Percentiles rank a stretch among this genome's conserved stretches.
Conservation (phyloP, 2,888 invertebrate genomes). For the Rhingia campestris region DNA sequence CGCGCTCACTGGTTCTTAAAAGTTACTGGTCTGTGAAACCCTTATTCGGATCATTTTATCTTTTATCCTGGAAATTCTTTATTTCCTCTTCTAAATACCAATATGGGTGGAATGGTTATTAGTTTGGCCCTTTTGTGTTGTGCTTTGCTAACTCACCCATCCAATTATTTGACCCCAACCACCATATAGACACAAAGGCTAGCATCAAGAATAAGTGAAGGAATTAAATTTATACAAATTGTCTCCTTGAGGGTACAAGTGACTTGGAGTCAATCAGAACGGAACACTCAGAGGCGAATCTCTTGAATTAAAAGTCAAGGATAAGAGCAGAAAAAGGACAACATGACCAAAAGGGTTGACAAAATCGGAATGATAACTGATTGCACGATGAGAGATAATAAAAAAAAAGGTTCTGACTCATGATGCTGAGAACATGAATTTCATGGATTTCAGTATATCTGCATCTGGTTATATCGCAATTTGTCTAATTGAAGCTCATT, state of each 20-base stretch:
- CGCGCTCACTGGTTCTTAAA: constrained; percentile 47
- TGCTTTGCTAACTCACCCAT: neutral
- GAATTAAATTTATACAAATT: constrained; percentile 54
- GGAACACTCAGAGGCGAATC: constrained; percentile 14
- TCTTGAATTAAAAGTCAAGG: constrained; percentile 12
- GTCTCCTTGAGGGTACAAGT: constrained; percentile 2
- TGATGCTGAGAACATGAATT: constrained; percentile 9
- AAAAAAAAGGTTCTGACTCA: constrained; percentile 3
- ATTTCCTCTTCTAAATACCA: constrained; percentile 20
- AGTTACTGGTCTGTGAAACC: constrained; percentile 33
- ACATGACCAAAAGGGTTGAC: constrained; percentile 27
- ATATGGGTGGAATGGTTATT: constrained; percentile 55
- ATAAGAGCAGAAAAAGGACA: constrained; percentile 20
- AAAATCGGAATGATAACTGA: constrained; percentile 39
- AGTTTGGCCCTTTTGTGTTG: constrained; percentile 28
- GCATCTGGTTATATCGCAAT: constrained; percentile 24
- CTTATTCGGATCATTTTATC: constrained; percentile 20
- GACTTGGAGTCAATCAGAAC: constrained; percentile 19
- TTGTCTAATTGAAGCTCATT: constrained; percentile 39
- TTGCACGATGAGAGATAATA: constrained; percentile 37
- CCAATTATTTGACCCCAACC: constrained; percentile 31
- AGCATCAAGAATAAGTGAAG: constrained; percentile 16
- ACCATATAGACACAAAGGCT: constrained; percentile 22
- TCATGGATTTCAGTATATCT: constrained; percentile 26
- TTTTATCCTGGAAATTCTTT: constrained; percentile 14